Base-by-base conservation (phyloP, 2,113 vertebrate genomes). In the Colinus virginianus region DNA sequence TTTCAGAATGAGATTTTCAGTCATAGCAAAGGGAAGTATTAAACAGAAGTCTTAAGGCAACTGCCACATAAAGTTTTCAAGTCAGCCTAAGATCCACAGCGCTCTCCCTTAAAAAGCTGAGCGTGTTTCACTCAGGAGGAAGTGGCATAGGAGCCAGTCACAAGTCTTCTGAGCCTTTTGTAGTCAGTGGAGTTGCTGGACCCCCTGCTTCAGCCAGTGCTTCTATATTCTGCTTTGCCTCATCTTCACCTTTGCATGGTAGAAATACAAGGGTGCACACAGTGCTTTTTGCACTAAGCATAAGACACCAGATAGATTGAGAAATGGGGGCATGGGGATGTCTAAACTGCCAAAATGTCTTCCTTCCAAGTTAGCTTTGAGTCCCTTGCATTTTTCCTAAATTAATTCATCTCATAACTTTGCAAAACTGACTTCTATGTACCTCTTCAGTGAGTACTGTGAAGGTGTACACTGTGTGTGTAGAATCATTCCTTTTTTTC, bases 1-100 rank as follows among this genome's bases (percentile, higher is more conserved):
- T 84, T 87, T 88, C 38, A 76, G 62, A 88, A 85, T 22, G 55
- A 77, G 25, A 51, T 81, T 88, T 88, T 75, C 68, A 49, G 70
- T 75, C 34, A 26, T 90, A 56, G 25, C 9, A 49, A 90, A 62
- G 32, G 34, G 21, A 90, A 21, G 15, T 38, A 77, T 74, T 74
- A 83, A 80, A 21, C 64, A 61, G 53, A 30, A 32, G 32, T 55
- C 34, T 88, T 66, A 77, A 78, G 18, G 45, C 46, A 88, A 83
- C 12, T 4, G 69, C 30, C 18, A 5, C 1, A 0, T 88, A 26
- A 58, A 78, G 13, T 3, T 69, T 88, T 86, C 51, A 77, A 56
- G 22, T 66, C 45, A 80, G 11, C 13, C 8, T 43, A n/a, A 70
- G 23, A 90, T 9, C 17, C 11, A n/a, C 26, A 67, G 23, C 38